Evolutionary conservation across 2,797 vertebrate species (phyloP).

Genomic region (Protonibea diacanthus): DNA sequence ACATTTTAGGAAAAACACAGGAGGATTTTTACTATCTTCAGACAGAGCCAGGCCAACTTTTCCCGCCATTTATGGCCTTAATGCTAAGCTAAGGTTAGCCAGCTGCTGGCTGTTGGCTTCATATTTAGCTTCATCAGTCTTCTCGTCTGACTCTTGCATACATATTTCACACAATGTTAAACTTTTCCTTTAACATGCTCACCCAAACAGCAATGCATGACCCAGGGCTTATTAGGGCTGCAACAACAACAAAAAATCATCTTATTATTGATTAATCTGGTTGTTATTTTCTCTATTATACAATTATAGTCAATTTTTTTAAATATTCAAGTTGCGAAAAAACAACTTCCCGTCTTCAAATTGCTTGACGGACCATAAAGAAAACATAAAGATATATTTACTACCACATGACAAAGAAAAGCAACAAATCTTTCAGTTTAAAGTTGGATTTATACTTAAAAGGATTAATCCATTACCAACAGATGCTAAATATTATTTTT

Average conservation of each 20-base stretch:
- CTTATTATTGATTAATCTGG: background rate
- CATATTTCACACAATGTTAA: background rate
- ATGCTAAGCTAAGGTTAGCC: background rate
- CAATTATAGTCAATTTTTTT: background rate
- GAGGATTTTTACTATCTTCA: background rate
- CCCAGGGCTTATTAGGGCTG: background rate
- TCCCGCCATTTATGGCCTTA: background rate
- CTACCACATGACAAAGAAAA: background rate
- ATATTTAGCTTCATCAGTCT: no score
- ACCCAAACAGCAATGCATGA: background rate
- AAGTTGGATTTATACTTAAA: background rate
- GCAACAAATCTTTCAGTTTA: background rate
- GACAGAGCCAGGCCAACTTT: background rate
- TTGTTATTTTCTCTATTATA: background rate
- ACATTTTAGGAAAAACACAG: no score
- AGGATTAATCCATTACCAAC: accelerated
- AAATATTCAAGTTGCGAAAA: background rate
- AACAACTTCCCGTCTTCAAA: background rate
- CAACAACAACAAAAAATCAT: background rate
- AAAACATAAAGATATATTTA: background rate
- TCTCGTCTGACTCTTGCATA: background rate
- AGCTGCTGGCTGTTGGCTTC: background rate
- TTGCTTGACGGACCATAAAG: no score
- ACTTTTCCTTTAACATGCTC: background rate
- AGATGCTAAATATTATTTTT: background rate